Evolutionary conservation across 2,888 invertebrate genomes (phyloP).

Genomic region (Catocala sponsa): DNA sequence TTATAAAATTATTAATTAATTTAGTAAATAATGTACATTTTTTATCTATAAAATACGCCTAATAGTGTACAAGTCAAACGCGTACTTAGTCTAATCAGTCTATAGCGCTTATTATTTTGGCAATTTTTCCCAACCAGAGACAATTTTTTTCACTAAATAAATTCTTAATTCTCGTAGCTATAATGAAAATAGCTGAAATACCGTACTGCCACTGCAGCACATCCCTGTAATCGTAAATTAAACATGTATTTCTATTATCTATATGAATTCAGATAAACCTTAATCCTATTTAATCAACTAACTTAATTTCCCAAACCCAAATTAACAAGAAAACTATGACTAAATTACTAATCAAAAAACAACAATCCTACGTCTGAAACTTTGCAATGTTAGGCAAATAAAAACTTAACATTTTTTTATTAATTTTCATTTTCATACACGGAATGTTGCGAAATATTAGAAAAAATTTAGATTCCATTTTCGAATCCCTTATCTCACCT

Average conservation of each 20-base stretch:
- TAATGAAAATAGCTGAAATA: constrained; percentile 68
- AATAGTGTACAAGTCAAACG: constrained; percentile 86
- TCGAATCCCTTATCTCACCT: constrained; percentile 61
- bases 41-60: constrained; percentile 86
- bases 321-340: constrained; percentile 84
- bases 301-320: constrained; percentile 87
- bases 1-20: constrained; percentile 75
- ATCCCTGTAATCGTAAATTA: constrained; percentile 86
- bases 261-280: constrained; percentile 87
- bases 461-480: constrained; percentile 67
- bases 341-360: constrained; percentile 85
- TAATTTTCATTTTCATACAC: constrained; percentile 59
- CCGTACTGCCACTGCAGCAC: constrained; percentile 83
- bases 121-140: constrained; percentile 69
- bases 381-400: constrained; percentile 84
- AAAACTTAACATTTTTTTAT: constrained; percentile 82
- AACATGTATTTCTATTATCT: constrained; percentile 81
- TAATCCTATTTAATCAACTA: constrained; percentile 83
- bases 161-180: constrained; percentile 68
- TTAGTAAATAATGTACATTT: constrained; percentile 83
- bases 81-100: constrained; percentile 87
- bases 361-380: constrained; percentile 81
- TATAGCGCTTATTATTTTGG: constrained; percentile 88
- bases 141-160: constrained; percentile 72
- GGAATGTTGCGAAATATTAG: constrained; percentile 82